A percentile compares a stretch with the other conserved stretches of the same genome.
phyloP scores from a whole-genome alignment of 2,888 invertebrate genomes.

The Aleiodes alternator region DNA sequence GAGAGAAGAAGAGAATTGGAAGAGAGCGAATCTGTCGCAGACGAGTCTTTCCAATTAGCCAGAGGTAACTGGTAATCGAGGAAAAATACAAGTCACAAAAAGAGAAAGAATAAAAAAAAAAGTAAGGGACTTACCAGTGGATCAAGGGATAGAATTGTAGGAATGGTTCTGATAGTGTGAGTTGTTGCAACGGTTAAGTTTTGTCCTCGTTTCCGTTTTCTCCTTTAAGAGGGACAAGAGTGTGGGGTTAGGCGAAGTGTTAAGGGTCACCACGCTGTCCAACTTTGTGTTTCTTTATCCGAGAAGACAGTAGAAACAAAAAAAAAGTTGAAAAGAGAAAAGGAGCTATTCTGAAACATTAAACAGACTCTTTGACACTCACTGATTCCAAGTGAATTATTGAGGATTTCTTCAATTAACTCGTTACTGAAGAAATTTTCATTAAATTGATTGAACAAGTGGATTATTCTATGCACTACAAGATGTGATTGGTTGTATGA shows the following conservation, averaged over 20 bases:
- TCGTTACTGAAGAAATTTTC: too few species aligned
- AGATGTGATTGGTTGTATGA: too few species aligned
- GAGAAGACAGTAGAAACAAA: background rate
- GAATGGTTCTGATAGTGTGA: conserved; percentile 35
- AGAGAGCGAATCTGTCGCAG: conserved; percentile 52
- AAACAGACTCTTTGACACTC: conserved; percentile 10
- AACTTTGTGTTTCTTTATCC: too few species aligned
- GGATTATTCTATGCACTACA: too few species aligned
- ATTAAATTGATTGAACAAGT: too few species aligned
- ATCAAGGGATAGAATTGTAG: conserved; percentile 3
- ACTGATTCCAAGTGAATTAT: background rate
- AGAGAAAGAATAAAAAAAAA: conserved; percentile 20
- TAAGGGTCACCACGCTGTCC: background rate
- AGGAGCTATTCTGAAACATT: background rate
- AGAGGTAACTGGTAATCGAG: conserved; percentile 54
- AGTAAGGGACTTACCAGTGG: conserved; percentile 3
- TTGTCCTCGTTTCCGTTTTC: conserved; percentile 19
- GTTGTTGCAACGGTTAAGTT: conserved; percentile 32
- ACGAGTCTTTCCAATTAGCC: conserved; percentile 65
- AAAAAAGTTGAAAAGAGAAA: background rate
- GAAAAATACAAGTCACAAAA: conserved; percentile 51
- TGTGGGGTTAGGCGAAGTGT: conserved; percentile 28
- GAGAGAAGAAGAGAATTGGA: conserved; percentile 12
- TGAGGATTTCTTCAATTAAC: background rate
- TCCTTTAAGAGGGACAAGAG: conserved; percentile 2